These are phyloP conservation scores for Pachyuromys duprasi DNA, from an alignment of 2,797 vertebrate genomes.

Conservation along the genomic window DNA sequence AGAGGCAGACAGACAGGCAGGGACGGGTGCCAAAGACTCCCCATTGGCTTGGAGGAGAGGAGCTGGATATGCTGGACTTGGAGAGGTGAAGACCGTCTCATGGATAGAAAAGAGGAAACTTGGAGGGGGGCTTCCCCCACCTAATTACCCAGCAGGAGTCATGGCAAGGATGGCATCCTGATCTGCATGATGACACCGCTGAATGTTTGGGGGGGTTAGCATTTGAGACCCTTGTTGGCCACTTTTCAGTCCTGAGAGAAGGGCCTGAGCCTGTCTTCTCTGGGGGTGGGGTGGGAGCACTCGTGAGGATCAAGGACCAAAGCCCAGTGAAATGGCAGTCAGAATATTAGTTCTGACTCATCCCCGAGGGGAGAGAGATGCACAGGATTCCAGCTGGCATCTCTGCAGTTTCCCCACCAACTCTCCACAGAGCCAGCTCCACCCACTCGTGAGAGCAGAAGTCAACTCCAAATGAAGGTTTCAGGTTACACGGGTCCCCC, in stretches of 20 bases:
- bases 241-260: conserved; percentile 6
- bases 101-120: conserved; percentile 48
- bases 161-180: background rate
- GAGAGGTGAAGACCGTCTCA: conserved; percentile 1
- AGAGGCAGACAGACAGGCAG: conserved; percentile 8
- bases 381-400: background rate
- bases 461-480: conserved; percentile 83
- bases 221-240: background rate
- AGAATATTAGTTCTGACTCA: background rate
- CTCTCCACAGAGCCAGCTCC: background rate
- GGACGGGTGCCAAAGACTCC: background rate
- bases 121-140: background rate
- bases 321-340: conserved; percentile 36
- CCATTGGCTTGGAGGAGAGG: conserved; percentile 24
- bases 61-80: background rate
- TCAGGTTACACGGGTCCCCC: conserved; percentile 69
- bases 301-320: background rate
- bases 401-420: background rate
- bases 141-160: background rate
- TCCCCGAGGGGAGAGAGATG: background rate
- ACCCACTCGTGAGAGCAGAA: conserved; percentile 62
- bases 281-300: background rate
- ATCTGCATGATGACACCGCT: conserved; percentile 15
- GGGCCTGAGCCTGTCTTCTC: conserved; percentile 3
- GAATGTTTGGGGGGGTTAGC: conserved; percentile 25